Base-by-base conservation (phyloP, 2,888 invertebrate genomes). In the Ormyrus thymus region DNA sequence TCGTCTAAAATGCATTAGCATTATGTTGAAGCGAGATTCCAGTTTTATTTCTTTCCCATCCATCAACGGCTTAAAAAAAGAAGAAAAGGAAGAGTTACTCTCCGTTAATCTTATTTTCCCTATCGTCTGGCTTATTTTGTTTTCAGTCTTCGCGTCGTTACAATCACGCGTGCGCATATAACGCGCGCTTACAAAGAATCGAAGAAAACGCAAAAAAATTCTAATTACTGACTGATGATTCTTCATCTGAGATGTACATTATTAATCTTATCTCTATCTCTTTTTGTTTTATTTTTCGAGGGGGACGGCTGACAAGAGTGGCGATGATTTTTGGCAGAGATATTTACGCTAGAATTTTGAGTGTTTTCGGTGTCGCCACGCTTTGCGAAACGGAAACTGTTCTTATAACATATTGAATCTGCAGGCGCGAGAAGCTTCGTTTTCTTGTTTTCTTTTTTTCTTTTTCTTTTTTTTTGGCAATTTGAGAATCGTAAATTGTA, bases 111-210 rank as follows among this genome's bases (percentile, higher is more conserved):
- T 58, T 64, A 69, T 75, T 58, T 46, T 73, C 48, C 65, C 56
- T 66, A 59, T 45, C 66, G 48, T 80, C 71, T 78, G 74, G 72
- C 61, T 58, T 75, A 56, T 74, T 73, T 71, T 69, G 56, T 74
- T 78, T 76, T 81, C 81, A 81, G 81, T 81, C 81, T 81, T 81
- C 76, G 76, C 65, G 68, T 71, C 66, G 62, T 68, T 71, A 77
- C 73, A 61, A 70, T 80, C 51, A 53, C 70, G 72, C 71, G 59
- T 73, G 53, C 59, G 29, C 29, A 29, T 29, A 29, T 29, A 29
- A 62, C 73, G 50, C 56, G 65, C 65, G 46, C 66, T 76, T 81
- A 78, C 75, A 72, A 74, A 68, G 64, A 74, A 58, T 77, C 65
- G 51, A 78, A 74, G 66, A 80, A 74, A 75, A 58, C 46, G 50